Base-by-base conservation (phyloP, 2,888 invertebrate species). In the Dyspetes luteomarginatus region DNA sequence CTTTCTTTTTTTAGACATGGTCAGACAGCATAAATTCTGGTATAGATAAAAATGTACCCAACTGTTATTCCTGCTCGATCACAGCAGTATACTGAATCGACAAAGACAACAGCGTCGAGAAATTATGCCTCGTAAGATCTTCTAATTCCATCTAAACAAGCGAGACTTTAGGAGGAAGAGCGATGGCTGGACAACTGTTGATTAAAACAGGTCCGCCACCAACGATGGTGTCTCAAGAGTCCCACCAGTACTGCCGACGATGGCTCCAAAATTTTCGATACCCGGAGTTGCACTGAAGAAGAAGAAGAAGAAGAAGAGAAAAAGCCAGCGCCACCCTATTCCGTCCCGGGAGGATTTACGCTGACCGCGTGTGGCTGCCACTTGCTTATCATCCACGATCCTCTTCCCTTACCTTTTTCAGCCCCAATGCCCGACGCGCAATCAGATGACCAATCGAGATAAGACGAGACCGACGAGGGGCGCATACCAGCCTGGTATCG, bases 361-460 rank as follows among this genome's bases (percentile, higher is more conserved):
- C 50, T 43, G 41, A 64, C 55, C 73, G 45, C 71, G 65, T 60
- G 60, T 48, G 43, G 45, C 58, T 9, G 26, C 67, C 50, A 67
- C 55, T 36, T 9, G 15, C 4, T 12, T n/a, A 56, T 65, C 69
- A 28, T 48, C 48, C 48, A 48, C 4, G 17, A 36, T 52, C 9
- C 41, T 28, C 4, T 30, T 43, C 15, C 58, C 22, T 60, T 60
- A 36, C 41, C 74, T 56, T 50, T 12, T 22, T 48, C 30, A 43
- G n/a, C 64, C 24, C 72, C 73, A 75, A 72, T 75, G 43, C 41
- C 68, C 72, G 17, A 4, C 43, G 60, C 56, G 26, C 78, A 77
- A 81, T 77, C 81, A 43, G 81, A 81, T 77, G 77, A 77, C 56
- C 69, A 12, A 58, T 56, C 30, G 60, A 69, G 81, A 81, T 81